phyloP scores from a whole-genome alignment of 2,113 vertebrate genomes.

The Haliaeetus leucogaster region DNA sequence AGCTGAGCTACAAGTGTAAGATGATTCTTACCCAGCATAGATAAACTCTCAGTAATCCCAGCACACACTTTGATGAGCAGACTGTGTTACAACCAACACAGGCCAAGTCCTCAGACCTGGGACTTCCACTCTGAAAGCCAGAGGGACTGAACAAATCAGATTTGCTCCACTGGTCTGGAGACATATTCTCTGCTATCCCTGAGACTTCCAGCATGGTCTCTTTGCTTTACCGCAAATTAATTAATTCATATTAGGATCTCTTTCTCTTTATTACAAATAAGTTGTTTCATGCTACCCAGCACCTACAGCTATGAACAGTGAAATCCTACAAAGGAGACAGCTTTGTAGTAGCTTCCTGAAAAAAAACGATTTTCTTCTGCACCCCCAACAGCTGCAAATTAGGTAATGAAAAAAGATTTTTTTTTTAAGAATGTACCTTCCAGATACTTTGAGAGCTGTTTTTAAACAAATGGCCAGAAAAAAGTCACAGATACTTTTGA shows the following conservation, averaged over 20 bases:
- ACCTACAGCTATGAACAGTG: neutral
- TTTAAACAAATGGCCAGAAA: neutral
- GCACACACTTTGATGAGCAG: neutral
- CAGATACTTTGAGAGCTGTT: neutral
- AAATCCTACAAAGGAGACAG: neutral
- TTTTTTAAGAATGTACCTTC: neutral
- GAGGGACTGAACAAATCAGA: neutral
- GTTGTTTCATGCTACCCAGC: neutral
- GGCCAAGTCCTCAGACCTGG: neutral
- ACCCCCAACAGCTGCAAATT: neutral
- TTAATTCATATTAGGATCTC: neutral
- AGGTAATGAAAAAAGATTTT: neutral
- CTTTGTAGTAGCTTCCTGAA: neutral
- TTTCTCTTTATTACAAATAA: neutral
- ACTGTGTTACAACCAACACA: neutral
- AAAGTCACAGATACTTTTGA: neutral
- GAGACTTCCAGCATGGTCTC: neutral
- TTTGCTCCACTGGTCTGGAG: neutral
- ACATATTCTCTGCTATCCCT: neutral
- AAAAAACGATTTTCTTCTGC: neutral
- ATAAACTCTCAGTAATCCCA: slow-evolving; percentile 5
- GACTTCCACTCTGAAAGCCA: neutral
- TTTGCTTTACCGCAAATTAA: neutral
- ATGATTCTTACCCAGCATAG: neutral
- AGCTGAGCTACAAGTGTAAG: neutral